Percentiles rank a stretch among this genome's conserved stretches.
These are phyloP conservation scores for Chaitophorus viminalis DNA, from an alignment of 2,888 invertebrate genomes.

Conservation along the genomic window DNA sequence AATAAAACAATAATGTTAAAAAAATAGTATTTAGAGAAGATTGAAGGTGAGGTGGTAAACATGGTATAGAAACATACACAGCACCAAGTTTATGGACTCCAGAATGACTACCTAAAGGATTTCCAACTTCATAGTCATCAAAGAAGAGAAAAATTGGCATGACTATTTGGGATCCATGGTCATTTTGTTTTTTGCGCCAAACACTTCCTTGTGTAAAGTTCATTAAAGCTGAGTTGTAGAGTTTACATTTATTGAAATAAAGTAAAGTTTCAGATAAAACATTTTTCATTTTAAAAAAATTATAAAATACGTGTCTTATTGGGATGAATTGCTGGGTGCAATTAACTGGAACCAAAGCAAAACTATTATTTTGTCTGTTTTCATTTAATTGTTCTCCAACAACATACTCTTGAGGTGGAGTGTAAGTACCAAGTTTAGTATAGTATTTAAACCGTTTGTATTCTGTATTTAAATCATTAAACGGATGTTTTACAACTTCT, in stretches of 20 bases:
- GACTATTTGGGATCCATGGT: not conserved
- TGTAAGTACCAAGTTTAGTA: not conserved
- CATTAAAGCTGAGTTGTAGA: not conserved
- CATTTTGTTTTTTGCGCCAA: not conserved
- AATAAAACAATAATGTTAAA: slow-evolving; percentile 6
- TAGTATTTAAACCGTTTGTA: slow-evolving; percentile 10
- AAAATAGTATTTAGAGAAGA: slow-evolving; percentile 3
- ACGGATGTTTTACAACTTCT: not conserved
- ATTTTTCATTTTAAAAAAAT: slow-evolving; percentile 38
- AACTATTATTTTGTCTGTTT: not conserved
- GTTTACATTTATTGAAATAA: not conserved
- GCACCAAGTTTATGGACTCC: slow-evolving; percentile 37
- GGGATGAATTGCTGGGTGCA: slow-evolving; percentile 6
- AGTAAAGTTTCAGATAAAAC: not conserved
- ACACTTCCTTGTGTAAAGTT: slow-evolving; percentile 35
- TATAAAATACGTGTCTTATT: slow-evolving; percentile 8
- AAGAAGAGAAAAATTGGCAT: slow-evolving; percentile 3
- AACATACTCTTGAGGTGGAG: not conserved
- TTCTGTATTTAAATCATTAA: not conserved
- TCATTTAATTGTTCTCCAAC: not conserved
- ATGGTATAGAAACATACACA: slow-evolving; percentile 3
- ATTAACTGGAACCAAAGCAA: not conserved
- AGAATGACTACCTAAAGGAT: slow-evolving; percentile 30
- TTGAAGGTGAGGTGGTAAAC: not conserved
- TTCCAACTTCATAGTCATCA: not conserved